phyloP scores from a whole-genome alignment of 2,797 vertebrate species.

The Enteromius thamalakanensis region DNA sequence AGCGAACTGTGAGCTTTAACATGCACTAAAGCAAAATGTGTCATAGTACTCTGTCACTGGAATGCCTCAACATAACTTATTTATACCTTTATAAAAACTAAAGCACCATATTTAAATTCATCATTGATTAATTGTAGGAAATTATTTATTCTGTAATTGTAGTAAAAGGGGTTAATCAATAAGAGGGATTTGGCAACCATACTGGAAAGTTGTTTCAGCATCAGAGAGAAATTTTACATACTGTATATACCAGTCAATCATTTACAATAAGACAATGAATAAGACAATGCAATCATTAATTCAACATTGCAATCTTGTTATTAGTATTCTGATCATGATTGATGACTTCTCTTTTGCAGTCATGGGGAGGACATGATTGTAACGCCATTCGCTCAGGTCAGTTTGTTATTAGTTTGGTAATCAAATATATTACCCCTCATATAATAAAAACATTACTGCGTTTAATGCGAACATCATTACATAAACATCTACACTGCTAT shows the following conservation, averaged over 20 bases:
- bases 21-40: neutral
- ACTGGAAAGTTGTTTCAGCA: neutral
- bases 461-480: neutral
- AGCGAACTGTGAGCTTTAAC: constrained; percentile 87
- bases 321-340: neutral
- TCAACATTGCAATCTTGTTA: neutral
- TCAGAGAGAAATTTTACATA: neutral
- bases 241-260: neutral
- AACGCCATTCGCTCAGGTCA: constrained; percentile 93
- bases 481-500: neutral
- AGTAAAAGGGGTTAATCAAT: neutral
- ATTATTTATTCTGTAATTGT: neutral
- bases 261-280: constrained; percentile 6
- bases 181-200: neutral
- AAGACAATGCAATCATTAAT: neutral
- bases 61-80: neutral
- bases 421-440: neutral
- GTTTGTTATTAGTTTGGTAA: constrained; percentile 41
- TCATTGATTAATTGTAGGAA: neutral
- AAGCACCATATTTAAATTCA: neutral
- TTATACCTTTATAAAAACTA: neutral
- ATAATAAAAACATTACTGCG: neutral
- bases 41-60: neutral
- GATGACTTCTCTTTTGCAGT: constrained; percentile 69
- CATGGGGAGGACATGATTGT: constrained; percentile 98